A percentile compares a stretch with the other conserved stretches of the same genome.
phyloP scores from a whole-genome alignment of 2,113 vertebrate species.

The Lucifuga dentata region DNA sequence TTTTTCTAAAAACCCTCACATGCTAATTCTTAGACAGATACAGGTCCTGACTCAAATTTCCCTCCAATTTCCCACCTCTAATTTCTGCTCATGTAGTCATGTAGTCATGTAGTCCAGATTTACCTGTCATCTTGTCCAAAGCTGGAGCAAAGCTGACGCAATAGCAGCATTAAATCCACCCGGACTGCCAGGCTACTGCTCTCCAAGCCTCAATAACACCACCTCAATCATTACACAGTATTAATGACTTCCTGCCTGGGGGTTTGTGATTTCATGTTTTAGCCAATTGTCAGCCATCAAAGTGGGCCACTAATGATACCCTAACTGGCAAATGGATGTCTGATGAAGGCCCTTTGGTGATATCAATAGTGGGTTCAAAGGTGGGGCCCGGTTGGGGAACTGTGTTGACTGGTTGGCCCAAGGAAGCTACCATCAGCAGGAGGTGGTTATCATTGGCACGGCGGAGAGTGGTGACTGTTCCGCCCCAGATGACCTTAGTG shows the following conservation, averaged over 20 bases:
- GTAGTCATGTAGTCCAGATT: no score
- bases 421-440: conserved; percentile 72
- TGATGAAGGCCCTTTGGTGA: conserved; percentile 49
- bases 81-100: conserved; percentile 26
- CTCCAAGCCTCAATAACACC: conserved; percentile 7
- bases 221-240: conserved; percentile 4
- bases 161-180: conserved; percentile 37
- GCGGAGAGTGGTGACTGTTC: conserved; percentile 18
- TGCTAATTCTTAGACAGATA: background rate
- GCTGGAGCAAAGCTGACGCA: conserved; percentile 29
- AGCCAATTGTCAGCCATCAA: conserved; percentile 46
- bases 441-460: conserved; percentile 53
- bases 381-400: conserved; percentile 48
- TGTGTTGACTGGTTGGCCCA: conserved; percentile 39
- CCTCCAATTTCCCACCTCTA: conserved; percentile 16
- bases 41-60: conserved; percentile 15
- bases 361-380: conserved; percentile 39
- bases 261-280: conserved; percentile 7
- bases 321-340: conserved; percentile 46
- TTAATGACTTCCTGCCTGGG: conserved; percentile 18
- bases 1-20: conserved; percentile 17
- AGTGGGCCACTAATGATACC: conserved; percentile 68
- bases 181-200: conserved; percentile 4
- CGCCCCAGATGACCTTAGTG: conserved; percentile 53
- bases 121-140: no score